Evolutionary conservation across 2,888 invertebrate genomes (phyloP).

Genomic region (Megaustenia siamemsis): DNA sequence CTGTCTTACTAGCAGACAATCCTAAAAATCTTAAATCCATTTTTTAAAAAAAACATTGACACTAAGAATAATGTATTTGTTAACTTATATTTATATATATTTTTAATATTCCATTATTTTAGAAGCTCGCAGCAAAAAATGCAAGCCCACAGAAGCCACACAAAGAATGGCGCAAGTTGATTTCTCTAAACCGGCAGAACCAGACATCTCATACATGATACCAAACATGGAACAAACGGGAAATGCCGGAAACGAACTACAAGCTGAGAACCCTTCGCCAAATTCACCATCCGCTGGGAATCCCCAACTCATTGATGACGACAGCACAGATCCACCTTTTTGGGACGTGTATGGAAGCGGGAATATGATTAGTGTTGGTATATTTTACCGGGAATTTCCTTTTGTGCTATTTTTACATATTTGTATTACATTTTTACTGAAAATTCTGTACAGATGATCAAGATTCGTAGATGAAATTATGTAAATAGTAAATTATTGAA

Average conservation of each 20-base stretch:
- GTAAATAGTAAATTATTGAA: too few relatives aligned
- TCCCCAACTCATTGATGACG: conserved; percentile 32
- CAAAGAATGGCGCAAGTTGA: not conserved
- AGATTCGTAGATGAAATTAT: too few relatives aligned
- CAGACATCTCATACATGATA: conserved; percentile 13
- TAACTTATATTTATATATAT: too few relatives aligned
- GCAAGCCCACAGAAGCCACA: conserved; percentile 39
- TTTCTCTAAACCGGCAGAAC: not conserved
- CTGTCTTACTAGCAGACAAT: too few relatives aligned
- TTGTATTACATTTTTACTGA: not conserved
- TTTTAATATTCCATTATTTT: too few relatives aligned
- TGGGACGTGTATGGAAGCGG: conserved; percentile 29
- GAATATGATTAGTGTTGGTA: not conserved
- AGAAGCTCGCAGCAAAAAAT: conserved; percentile 42
- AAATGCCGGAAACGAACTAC: not conserved
- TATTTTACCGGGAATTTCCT: not conserved
- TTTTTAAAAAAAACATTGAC: too few relatives aligned
- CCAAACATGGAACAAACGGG: conserved; percentile 32
- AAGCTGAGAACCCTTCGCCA: conserved; percentile 19
- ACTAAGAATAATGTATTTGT: too few relatives aligned
- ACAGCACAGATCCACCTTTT: conserved; percentile 30
- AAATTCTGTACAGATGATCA: conserved; percentile 5
- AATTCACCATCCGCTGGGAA: conserved; percentile 4
- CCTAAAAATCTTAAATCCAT: too few relatives aligned
- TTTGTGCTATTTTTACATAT: not conserved